These are phyloP conservation scores for Entomobrya proxima DNA, from an alignment of 2,888 invertebrate genomes.

Conservation along the genomic window DNA sequence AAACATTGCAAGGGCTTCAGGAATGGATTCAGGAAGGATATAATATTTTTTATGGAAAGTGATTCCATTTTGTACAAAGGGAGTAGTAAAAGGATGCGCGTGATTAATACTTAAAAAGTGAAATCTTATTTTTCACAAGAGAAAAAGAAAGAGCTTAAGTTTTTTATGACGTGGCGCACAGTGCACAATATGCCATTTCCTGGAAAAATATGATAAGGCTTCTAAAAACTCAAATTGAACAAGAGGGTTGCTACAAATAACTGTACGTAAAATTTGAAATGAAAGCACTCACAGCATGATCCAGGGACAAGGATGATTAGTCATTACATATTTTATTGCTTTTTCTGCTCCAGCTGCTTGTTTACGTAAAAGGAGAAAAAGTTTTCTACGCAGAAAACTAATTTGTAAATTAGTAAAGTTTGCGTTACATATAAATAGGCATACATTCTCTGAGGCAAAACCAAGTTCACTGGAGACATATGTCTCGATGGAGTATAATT, in stretches of 20 bases:
- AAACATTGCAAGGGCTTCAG: too few species aligned
- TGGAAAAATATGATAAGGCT: background rate
- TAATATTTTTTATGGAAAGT: conserved; percentile 19
- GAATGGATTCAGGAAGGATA: too few species aligned
- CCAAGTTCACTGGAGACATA: too few species aligned
- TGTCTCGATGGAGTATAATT: too few species aligned
- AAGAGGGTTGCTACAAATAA: background rate
- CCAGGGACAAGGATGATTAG: too few species aligned
- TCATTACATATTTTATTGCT: background rate
- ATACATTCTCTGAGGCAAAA: too few species aligned
- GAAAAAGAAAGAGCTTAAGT: too few species aligned
- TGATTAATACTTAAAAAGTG: conserved; percentile 58
- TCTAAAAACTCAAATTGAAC: background rate
- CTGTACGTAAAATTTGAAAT: background rate
- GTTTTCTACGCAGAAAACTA: background rate
- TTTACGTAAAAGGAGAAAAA: too few species aligned
- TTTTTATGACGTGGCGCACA: conserved; percentile 40
- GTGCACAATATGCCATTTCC: background rate
- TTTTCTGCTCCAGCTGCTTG: background rate
- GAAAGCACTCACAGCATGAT: too few species aligned
- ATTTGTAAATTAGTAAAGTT: conserved; percentile 10
- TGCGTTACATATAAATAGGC: background rate
- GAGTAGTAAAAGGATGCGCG: background rate
- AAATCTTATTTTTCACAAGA: conserved; percentile 36
- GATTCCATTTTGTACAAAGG: conserved; percentile 37